Evolutionary conservation across 92 coral and sea anemone species (phyloP), one percentile per base, ranked within the genome.

Genomic region (Epizoanthus illoricatus): DNA sequence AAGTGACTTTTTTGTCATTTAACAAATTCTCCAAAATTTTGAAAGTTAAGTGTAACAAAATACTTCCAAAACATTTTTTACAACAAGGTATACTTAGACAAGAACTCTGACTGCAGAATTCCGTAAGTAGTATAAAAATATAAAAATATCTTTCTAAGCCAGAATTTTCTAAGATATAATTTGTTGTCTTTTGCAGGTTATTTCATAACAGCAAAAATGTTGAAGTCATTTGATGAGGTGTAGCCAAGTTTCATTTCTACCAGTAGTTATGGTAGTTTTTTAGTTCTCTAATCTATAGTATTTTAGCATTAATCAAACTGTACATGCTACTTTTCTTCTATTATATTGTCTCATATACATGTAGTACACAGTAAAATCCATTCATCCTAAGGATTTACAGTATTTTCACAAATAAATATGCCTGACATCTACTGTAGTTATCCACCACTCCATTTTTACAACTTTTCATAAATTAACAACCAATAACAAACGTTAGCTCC

Each of bases 111-210:
- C 40, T 20, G 10, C 12, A 9, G 16, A 8, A 15, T 64, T 21
- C 33, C 4, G 33, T 2, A 9, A 2, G 28, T 62, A 36, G 12
- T 21, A 24, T 7, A 66, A 28, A 66, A 20, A n/a, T 21, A 24
- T 7, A 66, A 28, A 0, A 33, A 5, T 28, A 18, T 19, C 13
- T 64, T 33, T 33, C n/a, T 68, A 49, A 49, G 56, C 15, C 15
- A 49, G 56, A 4, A 10, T 33, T 68, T 68, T 16, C 33, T 68
- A 20, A 39, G 40, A 3, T 1, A 2, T 1, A 28, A 5, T 68
- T 18, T 68, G 69, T 64, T 64, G 33, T 64, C 19, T 68, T 39
- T 68, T 68, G 45, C 72, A 68, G 72, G 72, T 68, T 68, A 68
- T 68, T 68, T 68, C 72, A 39, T 68, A 68, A 43, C 72, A 36